Evolutionary conservation across 2,888 invertebrate species (phyloP).

Genomic region (Coenonympha glycerion): DNA sequence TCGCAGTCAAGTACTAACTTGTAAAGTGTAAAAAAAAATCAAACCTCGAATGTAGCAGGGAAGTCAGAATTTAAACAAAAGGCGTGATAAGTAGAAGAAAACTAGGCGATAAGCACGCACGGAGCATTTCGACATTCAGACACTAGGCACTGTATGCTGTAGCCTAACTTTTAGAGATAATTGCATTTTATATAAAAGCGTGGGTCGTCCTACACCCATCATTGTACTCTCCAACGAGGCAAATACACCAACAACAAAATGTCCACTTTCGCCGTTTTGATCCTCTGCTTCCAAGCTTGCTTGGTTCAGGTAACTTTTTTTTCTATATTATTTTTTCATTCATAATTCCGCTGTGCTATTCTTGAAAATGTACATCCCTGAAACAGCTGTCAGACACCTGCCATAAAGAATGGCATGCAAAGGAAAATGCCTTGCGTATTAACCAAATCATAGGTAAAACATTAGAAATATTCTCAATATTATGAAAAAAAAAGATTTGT

Average conservation of each 20-base stretch:
- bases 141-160: too few relatives aligned
- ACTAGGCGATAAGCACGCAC: background rate
- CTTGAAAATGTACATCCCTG: too few relatives aligned
- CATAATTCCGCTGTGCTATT: too few relatives aligned
- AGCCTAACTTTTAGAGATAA: background rate
- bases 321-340: background rate
- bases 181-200: background rate
- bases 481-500: too few relatives aligned
- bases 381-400: too few relatives aligned
- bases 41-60: too few relatives aligned
- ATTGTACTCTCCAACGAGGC: background rate
- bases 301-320: slow-evolving; percentile 36
- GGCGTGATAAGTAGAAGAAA: background rate
- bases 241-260: slow-evolving; percentile 15
- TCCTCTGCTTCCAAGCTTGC: slow-evolving; percentile 41
- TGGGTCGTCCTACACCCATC: background rate
- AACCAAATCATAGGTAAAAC: too few relatives aligned
- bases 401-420: too few relatives aligned
- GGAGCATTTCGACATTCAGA: background rate
- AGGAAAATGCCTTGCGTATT: too few relatives aligned
- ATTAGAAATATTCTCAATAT: too few relatives aligned
- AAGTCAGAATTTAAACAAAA: background rate
- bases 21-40: too few relatives aligned
- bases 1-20: too few relatives aligned
- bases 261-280: slow-evolving; percentile 25